phyloP scores from a whole-genome alignment of 2,113 vertebrate species.

The Anhinga anhinga region DNA sequence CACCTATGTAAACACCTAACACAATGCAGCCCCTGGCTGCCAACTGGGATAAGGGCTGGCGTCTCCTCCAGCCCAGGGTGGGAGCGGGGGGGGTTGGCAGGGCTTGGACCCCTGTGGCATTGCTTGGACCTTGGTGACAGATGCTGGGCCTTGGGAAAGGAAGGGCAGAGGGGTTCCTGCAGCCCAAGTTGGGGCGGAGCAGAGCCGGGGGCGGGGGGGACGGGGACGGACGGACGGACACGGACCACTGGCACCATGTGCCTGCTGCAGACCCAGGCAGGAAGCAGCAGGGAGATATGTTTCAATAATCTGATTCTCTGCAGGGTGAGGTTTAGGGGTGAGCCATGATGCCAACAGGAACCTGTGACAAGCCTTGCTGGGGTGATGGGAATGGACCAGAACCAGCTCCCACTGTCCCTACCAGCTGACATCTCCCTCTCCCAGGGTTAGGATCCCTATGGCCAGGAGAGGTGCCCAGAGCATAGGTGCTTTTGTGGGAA shows the following conservation, averaged over 20 bases:
- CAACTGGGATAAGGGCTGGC: background rate
- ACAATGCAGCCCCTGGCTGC: background rate
- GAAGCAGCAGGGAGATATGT: background rate
- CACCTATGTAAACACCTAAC: background rate
- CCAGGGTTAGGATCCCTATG: background rate
- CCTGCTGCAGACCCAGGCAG: background rate
- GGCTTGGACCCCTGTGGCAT: background rate
- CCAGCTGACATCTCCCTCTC: background rate
- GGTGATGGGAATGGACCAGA: background rate
- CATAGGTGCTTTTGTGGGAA: background rate
- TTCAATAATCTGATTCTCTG: background rate
- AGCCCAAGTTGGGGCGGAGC: fast-evolving
- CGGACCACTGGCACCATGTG: fast-evolving
- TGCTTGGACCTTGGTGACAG: background rate
- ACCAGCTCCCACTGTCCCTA: background rate
- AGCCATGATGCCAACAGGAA: background rate
- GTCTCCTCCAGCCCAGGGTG: background rate
- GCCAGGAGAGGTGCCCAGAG: background rate
- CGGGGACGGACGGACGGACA: too few species aligned
- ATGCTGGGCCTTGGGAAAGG: background rate
- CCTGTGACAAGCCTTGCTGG: background rate
- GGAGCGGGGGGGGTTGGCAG: fast-evolving
- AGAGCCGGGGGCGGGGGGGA: too few species aligned
- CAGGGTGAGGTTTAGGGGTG: background rate
- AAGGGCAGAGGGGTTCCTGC: background rate